Evolutionary conservation across 1,140 invertebrate species (phyloP), one percentile per base, ranked within the genome.

Genomic region (Rhyacophila brunnea): DNA sequence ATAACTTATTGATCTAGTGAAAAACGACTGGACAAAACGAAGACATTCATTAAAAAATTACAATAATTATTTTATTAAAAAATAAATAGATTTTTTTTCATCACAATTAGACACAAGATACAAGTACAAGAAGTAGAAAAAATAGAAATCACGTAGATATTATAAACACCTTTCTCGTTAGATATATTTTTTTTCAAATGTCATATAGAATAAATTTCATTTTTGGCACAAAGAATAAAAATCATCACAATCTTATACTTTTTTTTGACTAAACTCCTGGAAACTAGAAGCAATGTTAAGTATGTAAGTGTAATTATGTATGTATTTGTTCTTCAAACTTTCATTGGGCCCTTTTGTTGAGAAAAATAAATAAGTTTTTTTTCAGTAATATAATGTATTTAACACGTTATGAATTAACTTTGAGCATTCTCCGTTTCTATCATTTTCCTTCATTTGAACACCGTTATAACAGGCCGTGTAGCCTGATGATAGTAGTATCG

Each of bases 51-150:
- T 38, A 36, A 48, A 48, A 36, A 51, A 36, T 42, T 40, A 57
- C 34, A 58, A 28, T 28, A 28, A 28, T 28, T 28, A 28, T 32
- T 34, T 14, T 52, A 40, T 18, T 60, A 52, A 56, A 64, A 63
- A 64, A 64, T 64, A 64, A 64, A 54, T 60, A 52, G 43, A 43
- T 32, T 60, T 64, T 17, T 50, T 64, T 58, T 58, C 55, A 64
- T 64, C 63, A 61, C 63, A 61, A 53, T 65, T 55, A 55, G 54
- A 65, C 44, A 58, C 58, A 58, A 60, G 62, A 64, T 48, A 64
- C 58, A 65, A n/a, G 60, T 65, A 65, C 63, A 45, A 50, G 62
- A 64, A 64, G 63, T 65, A 65, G 63, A 65, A 60, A 65, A 65
- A 65, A 65, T 65, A 65, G 58, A 60, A 19, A 38, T 65, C 46